phyloP scores from a whole-genome alignment of 2,113 vertebrate species.

The Alligator sinensis region DNA sequence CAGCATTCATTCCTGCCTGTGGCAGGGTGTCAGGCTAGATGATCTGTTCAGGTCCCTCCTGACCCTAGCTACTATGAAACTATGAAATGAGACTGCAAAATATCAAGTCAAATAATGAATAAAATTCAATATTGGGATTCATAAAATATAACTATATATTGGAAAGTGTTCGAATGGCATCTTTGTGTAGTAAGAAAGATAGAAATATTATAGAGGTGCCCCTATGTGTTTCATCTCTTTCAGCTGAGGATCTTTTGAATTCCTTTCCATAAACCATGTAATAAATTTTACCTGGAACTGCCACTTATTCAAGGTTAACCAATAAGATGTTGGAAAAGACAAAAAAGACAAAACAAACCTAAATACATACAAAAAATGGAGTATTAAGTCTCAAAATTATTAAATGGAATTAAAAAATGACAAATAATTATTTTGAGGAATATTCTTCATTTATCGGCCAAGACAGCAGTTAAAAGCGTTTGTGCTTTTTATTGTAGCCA shows the following conservation, averaged over 20 bases:
- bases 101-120: background rate
- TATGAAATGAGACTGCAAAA: background rate
- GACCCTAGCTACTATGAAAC: too few relatives aligned
- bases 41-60: too few relatives aligned
- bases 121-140: background rate
- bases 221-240: background rate
- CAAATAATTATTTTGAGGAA: background rate
- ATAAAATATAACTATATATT: background rate
- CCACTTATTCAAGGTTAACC: background rate
- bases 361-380: background rate
- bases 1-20: too few relatives aligned
- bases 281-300: background rate
- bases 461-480: background rate
- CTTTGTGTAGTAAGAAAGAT: background rate
- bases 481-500: background rate
- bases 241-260: background rate
- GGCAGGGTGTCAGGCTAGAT: too few relatives aligned
- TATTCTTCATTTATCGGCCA: background rate
- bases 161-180: background rate
- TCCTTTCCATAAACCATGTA: background rate
- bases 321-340: background rate
- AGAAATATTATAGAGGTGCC: rapidly evolving
- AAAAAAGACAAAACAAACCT: background rate
- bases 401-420: background rate
- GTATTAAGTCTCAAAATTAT: background rate